These are phyloP conservation scores for Myotis brandtii DNA, from an alignment of 2,113 vertebrate genomes.

Conservation along the genomic window DNA sequence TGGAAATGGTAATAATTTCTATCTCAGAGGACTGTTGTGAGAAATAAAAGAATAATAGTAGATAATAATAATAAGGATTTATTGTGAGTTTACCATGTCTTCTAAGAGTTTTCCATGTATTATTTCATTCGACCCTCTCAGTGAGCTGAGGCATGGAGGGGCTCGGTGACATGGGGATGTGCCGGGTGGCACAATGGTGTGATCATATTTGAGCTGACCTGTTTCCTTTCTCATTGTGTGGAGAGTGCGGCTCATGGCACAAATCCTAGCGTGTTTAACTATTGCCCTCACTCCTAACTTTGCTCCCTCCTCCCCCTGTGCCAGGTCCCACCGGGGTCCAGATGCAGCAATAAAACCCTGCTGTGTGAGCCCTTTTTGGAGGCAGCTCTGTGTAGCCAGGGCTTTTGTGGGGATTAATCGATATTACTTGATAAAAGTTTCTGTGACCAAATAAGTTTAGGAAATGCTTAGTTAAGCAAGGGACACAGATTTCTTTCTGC, in stretches of 20 bases:
- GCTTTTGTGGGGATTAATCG: constrained; percentile 56
- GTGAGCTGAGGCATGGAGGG: not conserved
- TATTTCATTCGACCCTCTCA: not conserved
- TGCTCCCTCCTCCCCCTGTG: accelerated
- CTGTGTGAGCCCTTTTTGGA: constrained; percentile 49
- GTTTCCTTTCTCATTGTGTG: not conserved
- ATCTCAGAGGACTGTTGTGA: not conserved
- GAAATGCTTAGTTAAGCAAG: not conserved
- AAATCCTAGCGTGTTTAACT: not conserved
- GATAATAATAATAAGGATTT: not conserved
- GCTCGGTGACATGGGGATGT: accelerated
- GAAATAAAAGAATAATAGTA: not conserved
- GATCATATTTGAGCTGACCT: not conserved
- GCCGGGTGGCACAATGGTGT: accelerated
- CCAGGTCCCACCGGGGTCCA: not conserved
- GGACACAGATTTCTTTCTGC: not conserved
- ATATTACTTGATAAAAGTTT: not conserved
- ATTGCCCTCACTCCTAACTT: not conserved
- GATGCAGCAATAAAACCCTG: not conserved
- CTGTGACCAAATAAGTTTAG: not conserved
- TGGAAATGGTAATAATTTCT: not conserved
- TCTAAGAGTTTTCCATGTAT: not conserved
- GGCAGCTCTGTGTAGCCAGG: constrained; percentile 63
- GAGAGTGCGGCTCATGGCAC: not conserved
- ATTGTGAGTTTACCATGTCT: not conserved